Evolutionary conservation across 2,888 invertebrate genomes (phyloP).

Genomic region (Euplagia quadripunctaria): DNA sequence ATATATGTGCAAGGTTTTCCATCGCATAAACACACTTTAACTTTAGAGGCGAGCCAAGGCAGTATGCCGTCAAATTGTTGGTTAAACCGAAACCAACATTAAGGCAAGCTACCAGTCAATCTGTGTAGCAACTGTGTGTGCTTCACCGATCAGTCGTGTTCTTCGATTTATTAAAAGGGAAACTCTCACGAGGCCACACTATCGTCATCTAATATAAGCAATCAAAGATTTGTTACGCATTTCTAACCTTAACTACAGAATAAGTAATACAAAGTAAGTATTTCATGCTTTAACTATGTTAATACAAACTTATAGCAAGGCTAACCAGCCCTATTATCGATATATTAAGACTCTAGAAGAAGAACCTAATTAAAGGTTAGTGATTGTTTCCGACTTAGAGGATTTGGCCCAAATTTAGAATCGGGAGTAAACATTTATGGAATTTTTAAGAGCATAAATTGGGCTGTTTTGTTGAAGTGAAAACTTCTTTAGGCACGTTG

Average conservation of each 20-base stretch:
- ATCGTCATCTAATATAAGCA: not conserved
- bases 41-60: no score
- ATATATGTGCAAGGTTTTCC: no score
- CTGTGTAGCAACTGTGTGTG: not conserved
- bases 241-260: conserved; percentile 30
- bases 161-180: not conserved
- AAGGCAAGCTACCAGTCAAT: not conserved
- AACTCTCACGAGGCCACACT: not conserved
- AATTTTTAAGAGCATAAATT: no score
- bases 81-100: not conserved
- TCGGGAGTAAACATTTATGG: no score
- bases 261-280: not conserved
- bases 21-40: no score
- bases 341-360: no score
- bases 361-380: no score
- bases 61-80: not conserved
- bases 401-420: no score
- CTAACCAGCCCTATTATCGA: conserved; percentile 7
- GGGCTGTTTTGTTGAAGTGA: no score
- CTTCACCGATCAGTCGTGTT: not conserved
- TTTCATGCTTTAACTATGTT: conserved; percentile 26
- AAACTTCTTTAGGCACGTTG: no score
- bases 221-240: conserved; percentile 61
- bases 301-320: conserved; percentile 13
- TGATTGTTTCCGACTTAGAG: no score